These are phyloP conservation scores for Gasterosteus nipponicus DNA, from an alignment of 2,113 vertebrate species.

Conservation along the genomic window DNA sequence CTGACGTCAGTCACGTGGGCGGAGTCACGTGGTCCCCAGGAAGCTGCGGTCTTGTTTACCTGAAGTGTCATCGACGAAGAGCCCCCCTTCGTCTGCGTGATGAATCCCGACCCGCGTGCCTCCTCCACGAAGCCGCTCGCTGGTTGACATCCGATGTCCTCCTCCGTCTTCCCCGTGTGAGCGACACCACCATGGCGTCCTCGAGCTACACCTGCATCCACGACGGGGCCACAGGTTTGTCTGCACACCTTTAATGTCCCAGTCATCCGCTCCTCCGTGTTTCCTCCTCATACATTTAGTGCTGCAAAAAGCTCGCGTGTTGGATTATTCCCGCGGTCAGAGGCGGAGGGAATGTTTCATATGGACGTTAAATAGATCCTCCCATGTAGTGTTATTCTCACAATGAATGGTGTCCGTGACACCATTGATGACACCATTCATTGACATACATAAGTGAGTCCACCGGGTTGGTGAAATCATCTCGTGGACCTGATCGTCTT, in stretches of 20 bases:
- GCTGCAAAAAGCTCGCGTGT: too few species aligned
- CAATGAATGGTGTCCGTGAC: neutral
- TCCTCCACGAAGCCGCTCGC: neutral
- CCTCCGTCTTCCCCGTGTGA: neutral
- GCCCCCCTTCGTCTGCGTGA: neutral
- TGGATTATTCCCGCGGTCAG: too few species aligned
- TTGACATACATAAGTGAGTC: neutral
- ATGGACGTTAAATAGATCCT: too few species aligned
- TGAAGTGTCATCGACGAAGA: conserved; percentile 19
- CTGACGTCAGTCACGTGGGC: conserved; percentile 47
- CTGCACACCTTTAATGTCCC: too few species aligned
- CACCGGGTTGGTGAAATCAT: too few species aligned
- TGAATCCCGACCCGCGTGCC: too few species aligned
- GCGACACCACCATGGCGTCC: conserved; percentile 61
- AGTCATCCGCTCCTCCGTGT: neutral
- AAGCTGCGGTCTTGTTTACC: conserved; percentile 52
- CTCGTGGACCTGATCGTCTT: too few species aligned
- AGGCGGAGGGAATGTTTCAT: neutral
- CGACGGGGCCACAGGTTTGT: conserved; percentile 69
- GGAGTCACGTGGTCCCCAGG: conserved; percentile 56
- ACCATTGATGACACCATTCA: too few species aligned
- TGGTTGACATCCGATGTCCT: neutral
- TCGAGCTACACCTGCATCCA: conserved; percentile 43
- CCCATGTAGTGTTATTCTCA: neutral
- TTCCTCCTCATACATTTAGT: rapidly evolving